Conservation (phyloP, 2,797 vertebrate genomes). For the Buphagus erythrorhynchus region DNA sequence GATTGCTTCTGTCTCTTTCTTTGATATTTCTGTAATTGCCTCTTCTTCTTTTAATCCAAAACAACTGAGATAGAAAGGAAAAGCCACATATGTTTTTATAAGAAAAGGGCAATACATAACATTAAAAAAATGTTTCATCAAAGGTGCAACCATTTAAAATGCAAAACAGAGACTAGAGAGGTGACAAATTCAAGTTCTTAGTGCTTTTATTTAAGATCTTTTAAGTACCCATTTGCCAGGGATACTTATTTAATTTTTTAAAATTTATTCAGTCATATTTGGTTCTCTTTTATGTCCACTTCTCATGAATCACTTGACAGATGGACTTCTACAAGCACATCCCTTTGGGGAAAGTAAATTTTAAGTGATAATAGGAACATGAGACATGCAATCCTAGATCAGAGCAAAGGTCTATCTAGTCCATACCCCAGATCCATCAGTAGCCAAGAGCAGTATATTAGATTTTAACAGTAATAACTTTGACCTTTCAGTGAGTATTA, state of each 20-base stretch:
- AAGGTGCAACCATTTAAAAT: conserved; percentile 47
- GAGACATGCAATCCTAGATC: conserved; percentile 24
- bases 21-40: conserved; percentile 56
- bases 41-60: conserved; percentile 56
- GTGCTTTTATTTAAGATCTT: conserved; percentile 13
- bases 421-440: conserved; percentile 54
- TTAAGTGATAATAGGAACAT: conserved; percentile 40
- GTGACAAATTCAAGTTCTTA: conserved; percentile 18
- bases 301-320: conserved; percentile 46
- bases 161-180: conserved; percentile 33
- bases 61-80: conserved; percentile 58
- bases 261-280: conserved; percentile 34
- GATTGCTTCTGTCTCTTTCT: conserved; percentile 51
- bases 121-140: conserved; percentile 50
- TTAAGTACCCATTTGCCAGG: conserved; percentile 13
- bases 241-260: conserved; percentile 26
- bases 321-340: conserved; percentile 32
- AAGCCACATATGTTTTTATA: conserved; percentile 35
- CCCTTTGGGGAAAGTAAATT: conserved; percentile 60
- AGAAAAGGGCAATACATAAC: conserved; percentile 5
- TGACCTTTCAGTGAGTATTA: conserved; percentile 27
- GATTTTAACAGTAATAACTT: conserved; percentile 54
- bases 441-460: conserved; percentile 75
- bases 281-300: conserved; percentile 48
- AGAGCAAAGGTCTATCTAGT: conserved; percentile 68